Conservation (phyloP, 2,797 vertebrate genomes). For the Simalia tracyae region DNA sequence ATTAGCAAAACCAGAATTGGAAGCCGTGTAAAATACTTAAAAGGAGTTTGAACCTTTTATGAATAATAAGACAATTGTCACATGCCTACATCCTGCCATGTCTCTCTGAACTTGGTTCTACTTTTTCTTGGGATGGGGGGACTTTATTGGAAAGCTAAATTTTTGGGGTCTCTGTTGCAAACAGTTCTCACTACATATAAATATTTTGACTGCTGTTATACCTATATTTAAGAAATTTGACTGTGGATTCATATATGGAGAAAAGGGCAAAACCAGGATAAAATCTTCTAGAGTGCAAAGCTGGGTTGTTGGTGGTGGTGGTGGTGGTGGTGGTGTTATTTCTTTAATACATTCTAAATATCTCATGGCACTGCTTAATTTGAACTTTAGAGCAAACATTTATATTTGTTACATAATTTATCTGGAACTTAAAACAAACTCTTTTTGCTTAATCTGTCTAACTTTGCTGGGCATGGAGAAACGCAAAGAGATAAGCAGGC, state of each 20-base stretch:
- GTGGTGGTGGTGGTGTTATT: neutral
- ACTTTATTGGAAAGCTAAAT: neutral
- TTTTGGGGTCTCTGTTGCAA: neutral
- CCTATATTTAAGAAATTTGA: neutral
- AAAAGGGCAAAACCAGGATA: neutral
- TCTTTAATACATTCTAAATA: neutral
- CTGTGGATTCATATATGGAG: conserved; percentile 1
- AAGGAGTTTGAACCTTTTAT: neutral
- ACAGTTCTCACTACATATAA: neutral
- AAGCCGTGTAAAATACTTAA: neutral
- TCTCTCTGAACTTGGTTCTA: neutral
- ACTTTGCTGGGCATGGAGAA: neutral
- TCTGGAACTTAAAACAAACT: neutral
- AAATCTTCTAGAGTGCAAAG: neutral
- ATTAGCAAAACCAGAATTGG: neutral
- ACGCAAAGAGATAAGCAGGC: neutral
- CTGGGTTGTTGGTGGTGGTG: neutral
- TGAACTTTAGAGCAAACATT: conserved; percentile 6
- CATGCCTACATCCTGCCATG: neutral
- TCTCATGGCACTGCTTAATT: neutral
- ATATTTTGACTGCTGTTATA: neutral
- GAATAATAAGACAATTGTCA: neutral
- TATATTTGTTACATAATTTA: neutral
- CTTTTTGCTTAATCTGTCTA: neutral
- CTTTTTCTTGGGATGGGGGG: neutral